These are phyloP conservation scores for Sarcophaga variegata DNA, from an alignment of 2,888 invertebrate species.

Conservation along the genomic window DNA sequence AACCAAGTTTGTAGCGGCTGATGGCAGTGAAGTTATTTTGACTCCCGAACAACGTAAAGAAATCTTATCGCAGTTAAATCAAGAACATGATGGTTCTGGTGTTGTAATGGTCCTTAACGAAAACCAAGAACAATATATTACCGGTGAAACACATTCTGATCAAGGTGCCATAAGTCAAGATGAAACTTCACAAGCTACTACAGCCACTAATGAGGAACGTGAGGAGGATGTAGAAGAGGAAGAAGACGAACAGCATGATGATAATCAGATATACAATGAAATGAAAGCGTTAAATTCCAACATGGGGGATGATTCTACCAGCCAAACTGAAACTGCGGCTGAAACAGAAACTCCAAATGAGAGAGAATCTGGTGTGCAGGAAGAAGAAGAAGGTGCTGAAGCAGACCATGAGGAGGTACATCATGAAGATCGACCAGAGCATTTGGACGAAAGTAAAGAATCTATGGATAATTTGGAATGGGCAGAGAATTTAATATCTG, in stretches of 20 bases:
- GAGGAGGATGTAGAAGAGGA: constrained; percentile 68
- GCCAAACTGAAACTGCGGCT: constrained; percentile 48
- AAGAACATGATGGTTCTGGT: constrained; percentile 79
- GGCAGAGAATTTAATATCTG: constrained; percentile 80
- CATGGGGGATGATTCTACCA: constrained; percentile 70
- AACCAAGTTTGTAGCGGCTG: constrained; percentile 82
- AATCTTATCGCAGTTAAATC: constrained; percentile 80
- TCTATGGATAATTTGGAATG: constrained; percentile 79
- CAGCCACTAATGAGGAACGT: constrained; percentile 63
- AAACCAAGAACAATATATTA: constrained; percentile 68
- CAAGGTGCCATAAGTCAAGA: constrained; percentile 59
- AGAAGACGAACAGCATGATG: constrained; percentile 73
- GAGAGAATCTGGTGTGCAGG: constrained; percentile 5
- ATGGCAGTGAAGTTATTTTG: constrained; percentile 82
- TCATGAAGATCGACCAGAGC: constrained; percentile 36
- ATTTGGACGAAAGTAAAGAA: constrained; percentile 77
- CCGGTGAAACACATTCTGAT: constrained; percentile 49
- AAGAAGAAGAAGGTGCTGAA: constrained; percentile 17
- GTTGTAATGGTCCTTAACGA: constrained; percentile 82
- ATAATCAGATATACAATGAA: constrained; percentile 78
- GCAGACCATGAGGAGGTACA: not conserved
- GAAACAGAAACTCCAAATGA: constrained; percentile 28
- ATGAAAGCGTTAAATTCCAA: constrained; percentile 66
- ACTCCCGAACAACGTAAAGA: constrained; percentile 81
- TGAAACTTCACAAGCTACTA: constrained; percentile 52